Evolutionary conservation across 2,888 invertebrate genomes (phyloP), one percentile per base, ranked within the genome.

Genomic region (Melipona bicolor): DNA sequence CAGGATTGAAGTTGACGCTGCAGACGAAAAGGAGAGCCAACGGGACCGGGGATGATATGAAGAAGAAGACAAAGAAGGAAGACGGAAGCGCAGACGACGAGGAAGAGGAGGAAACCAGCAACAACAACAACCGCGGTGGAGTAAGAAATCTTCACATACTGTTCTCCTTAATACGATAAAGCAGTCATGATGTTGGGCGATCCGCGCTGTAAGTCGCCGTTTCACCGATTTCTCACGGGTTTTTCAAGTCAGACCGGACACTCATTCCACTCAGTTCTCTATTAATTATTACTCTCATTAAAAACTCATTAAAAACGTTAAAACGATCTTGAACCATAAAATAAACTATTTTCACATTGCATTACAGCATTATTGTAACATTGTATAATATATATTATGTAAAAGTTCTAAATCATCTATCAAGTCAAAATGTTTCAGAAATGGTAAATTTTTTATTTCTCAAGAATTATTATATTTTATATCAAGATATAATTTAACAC

Each of bases 1-100:
- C 96, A 95, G 97, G 98, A 88, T 96, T 98, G 94, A 98, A 98
- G 95, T 95, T 98, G 93, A 97, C 98, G 93, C 97, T 98, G 94
- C 98, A 98, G 95, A 97, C 97, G 90, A 98, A 98, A 94, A 96
- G 98, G 93, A 89, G 94, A 86, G 94, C 90, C 15, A 92, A 93
- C 84, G 88, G 91, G 17, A 91, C 92, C 88, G 83, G 90, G 43
- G 93, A 94, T 78, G 94, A 94, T 43, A 77, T 90, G 6, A 91
- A 90, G 80, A 94, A 94, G 83, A 93, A 91, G 81, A 84, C 92
- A 78, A 92, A 90, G 79, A 94, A 93, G 83, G 95, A 95, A 87
- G 94, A 95, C 77, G 94, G 94, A 17, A 94, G 94, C 81, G 94
- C 93, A 54, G 94, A 94, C 84, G 94, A 95, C 85, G 94, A 94